phyloP scores from a whole-genome alignment of 2,113 vertebrate genomes.

The Delphinus delphis region DNA sequence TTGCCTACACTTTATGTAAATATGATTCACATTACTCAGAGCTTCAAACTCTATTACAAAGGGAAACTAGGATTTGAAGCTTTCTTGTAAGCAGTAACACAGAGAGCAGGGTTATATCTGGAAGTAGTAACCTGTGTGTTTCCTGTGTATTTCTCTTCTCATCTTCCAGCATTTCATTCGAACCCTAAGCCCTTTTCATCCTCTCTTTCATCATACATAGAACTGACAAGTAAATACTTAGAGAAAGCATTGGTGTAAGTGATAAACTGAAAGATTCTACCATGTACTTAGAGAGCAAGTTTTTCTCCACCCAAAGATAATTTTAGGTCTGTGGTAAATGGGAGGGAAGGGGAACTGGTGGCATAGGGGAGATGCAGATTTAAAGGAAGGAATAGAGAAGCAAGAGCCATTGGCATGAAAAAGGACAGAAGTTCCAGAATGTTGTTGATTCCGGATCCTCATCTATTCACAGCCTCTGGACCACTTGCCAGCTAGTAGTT shows the following conservation, averaged over 20 bases:
- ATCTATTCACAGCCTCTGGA: background rate
- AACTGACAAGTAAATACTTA: slow-evolving; percentile 46
- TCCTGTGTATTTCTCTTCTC: background rate
- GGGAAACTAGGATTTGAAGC: background rate
- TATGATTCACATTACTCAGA: background rate
- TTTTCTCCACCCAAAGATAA: background rate
- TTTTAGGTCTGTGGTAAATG: background rate
- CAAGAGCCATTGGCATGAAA: background rate
- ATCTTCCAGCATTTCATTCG: background rate
- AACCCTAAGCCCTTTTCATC: background rate
- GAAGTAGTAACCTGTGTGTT: background rate
- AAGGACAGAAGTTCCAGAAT: background rate
- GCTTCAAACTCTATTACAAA: background rate
- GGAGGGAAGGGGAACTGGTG: rapidly evolving
- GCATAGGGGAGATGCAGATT: background rate
- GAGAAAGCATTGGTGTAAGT: background rate
- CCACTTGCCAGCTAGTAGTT: background rate
- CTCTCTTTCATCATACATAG: background rate
- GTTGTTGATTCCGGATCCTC: background rate
- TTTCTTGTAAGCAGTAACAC: background rate
- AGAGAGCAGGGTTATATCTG: background rate
- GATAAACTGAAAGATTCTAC: background rate
- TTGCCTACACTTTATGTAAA: background rate
- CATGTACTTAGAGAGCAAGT: background rate
- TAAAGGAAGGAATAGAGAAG: background rate